A percentile compares a stretch with the other conserved stretches of the same genome.
These are phyloP conservation scores for Melanotaenia duboulayi DNA, from an alignment of 2,113 vertebrate species.

Conservation along the genomic window DNA sequence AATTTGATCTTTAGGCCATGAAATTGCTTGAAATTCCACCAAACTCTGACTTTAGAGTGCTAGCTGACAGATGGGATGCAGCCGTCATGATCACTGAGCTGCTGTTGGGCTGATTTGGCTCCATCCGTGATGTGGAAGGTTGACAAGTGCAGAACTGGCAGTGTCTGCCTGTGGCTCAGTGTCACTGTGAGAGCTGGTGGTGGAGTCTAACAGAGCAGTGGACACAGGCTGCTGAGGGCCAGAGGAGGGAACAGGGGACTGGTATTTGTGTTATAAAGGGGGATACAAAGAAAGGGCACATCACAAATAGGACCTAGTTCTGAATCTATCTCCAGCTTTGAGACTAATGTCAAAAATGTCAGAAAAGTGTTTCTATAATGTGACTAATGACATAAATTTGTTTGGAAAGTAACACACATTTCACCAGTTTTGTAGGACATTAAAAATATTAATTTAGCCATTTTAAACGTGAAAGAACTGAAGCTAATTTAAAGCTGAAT, in stretches of 20 bases:
- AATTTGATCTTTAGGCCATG: background rate
- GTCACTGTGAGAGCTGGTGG: constrained; percentile 24
- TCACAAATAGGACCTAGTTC: constrained; percentile 10
- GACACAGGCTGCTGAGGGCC: constrained; percentile 34
- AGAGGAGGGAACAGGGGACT: constrained; percentile 26
- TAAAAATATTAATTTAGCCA: too few species aligned
- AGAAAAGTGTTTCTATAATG: too few species aligned
- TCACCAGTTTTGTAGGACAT: too few species aligned
- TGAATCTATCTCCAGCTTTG: constrained; percentile 6
- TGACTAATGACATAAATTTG: too few species aligned
- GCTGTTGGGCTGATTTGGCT: constrained; percentile 24
- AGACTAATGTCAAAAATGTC: too few species aligned
- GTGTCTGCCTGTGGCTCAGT: constrained; percentile 12
- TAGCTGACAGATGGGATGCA: constrained; percentile 13
- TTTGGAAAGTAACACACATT: too few species aligned
- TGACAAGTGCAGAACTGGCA: constrained; percentile 53
- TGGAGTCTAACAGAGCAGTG: constrained; percentile 20
- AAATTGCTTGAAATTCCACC: background rate
- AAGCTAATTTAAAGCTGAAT: too few species aligned
- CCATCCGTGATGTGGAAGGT: constrained; percentile 11
- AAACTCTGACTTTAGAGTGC: constrained; percentile 12
- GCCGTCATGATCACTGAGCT: constrained; percentile 22
- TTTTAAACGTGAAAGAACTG: too few species aligned
- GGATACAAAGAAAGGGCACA: constrained; percentile 4
- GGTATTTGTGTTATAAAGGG: constrained; percentile 42